Percentiles rank a stretch among this genome's conserved stretches.
Evolutionary conservation across 1,140 invertebrate genomes (phyloP).

Genomic region (Eupeodes corollae): DNA sequence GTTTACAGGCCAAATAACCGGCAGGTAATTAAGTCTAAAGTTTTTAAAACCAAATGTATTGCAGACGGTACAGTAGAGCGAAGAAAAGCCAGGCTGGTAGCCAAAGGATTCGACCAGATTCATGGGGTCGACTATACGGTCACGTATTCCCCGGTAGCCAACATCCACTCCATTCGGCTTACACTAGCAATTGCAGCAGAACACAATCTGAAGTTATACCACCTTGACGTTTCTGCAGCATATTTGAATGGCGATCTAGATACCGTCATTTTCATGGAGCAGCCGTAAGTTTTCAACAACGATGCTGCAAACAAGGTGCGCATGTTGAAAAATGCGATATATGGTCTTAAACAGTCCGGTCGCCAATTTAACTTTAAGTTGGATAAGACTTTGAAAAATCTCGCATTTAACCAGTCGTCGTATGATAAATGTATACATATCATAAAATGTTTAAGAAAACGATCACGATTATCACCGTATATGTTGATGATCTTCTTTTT

Average conservation of each 20-base stretch:
- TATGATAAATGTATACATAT: constrained; percentile 30
- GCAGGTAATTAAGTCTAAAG: constrained; percentile 20
- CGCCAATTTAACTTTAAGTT: constrained; percentile 20
- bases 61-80: constrained; percentile 11
- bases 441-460: not conserved
- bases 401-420: constrained; percentile 15
- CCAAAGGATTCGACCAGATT: constrained; percentile 18
- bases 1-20: constrained; percentile 13
- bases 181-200: not conserved
- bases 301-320: constrained; percentile 13
- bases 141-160: constrained; percentile 22
- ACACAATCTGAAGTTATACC: constrained; percentile 16
- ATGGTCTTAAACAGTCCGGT: constrained; percentile 34
- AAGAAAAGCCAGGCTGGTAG: constrained; percentile 35
- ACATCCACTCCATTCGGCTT: constrained; percentile 2
- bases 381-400: constrained; percentile 12
- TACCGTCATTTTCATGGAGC: constrained; percentile 33
- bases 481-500: constrained; percentile 20
- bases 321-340: constrained; percentile 24
- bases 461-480: constrained; percentile 2
- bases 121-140: constrained; percentile 27
- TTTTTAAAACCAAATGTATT: constrained; percentile 26
- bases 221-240: constrained; percentile 28
- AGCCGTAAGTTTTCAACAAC: constrained; percentile 18
- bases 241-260: constrained; percentile 26